Percentiles rank a stretch among this genome's conserved stretches.
phyloP scores from a whole-genome alignment of 2,888 invertebrate species.

The Sesia bembeciformis region DNA sequence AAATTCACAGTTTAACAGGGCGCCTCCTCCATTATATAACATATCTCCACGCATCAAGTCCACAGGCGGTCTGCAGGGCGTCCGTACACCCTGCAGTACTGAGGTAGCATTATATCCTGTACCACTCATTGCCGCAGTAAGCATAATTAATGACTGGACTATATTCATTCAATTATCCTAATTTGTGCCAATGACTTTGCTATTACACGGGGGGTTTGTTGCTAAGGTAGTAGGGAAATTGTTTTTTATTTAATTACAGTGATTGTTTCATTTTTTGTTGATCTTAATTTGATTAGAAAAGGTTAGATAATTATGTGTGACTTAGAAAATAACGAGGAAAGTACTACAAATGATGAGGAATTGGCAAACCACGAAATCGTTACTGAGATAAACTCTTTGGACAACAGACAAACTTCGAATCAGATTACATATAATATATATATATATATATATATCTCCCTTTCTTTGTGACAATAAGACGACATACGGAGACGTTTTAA shows the following conservation, averaged over 20 bases:
- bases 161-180: constrained; percentile 3
- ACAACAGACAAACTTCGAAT: too few species aligned
- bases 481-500: too few species aligned
- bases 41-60: constrained; percentile 10
- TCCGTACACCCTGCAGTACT: constrained; percentile 10
- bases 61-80: constrained; percentile 16
- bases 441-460: too few species aligned
- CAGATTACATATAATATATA: too few species aligned
- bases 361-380: too few species aligned
- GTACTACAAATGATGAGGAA: too few species aligned
- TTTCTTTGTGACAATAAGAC: too few species aligned
- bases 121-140: constrained; percentile 18
- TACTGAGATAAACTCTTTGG: too few species aligned
- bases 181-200: constrained; percentile 6
- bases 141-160: constrained; percentile 22
- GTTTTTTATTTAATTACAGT: background rate
- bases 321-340: too few species aligned
- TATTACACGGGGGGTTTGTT: constrained; percentile 1
- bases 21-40: constrained; percentile 10
- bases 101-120: constrained; percentile 15
- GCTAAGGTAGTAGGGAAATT: background rate
- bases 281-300: background rate
- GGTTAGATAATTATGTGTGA: too few species aligned
- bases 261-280: background rate
- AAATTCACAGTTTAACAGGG: background rate